A percentile compares a stretch with the other conserved stretches of the same genome.
These are phyloP conservation scores for Dinomys branickii DNA, from an alignment of 2,113 vertebrate genomes.

Conservation along the genomic window DNA sequence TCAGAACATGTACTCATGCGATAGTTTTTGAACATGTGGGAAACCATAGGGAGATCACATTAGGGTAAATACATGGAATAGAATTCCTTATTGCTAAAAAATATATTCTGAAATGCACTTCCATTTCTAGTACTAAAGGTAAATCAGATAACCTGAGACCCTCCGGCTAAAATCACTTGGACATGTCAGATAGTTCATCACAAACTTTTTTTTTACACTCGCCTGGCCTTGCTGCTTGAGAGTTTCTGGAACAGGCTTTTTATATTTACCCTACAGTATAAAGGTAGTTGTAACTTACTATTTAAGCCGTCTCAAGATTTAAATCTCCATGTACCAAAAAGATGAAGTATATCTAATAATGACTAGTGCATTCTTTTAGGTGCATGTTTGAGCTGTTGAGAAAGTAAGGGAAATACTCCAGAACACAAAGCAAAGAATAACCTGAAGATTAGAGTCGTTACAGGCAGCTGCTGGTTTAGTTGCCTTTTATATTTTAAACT, in stretches of 20 bases:
- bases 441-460: not conserved
- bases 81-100: not conserved
- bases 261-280: constrained; percentile 91
- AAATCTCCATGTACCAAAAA: constrained; percentile 93
- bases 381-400: not conserved
- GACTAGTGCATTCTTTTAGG: constrained; percentile 86
- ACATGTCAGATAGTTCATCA: not conserved
- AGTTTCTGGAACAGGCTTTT: constrained; percentile 88
- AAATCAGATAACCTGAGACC: not conserved
- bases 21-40: not conserved
- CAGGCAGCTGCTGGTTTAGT: not conserved
- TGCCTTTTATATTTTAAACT: constrained; percentile 3
- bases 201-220: constrained; percentile 79
- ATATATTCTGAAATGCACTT: not conserved
- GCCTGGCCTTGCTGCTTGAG: constrained; percentile 87
- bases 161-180: constrained; percentile 9
- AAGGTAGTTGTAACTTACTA: constrained; percentile 92
- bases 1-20: not conserved
- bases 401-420: not conserved
- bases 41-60: not conserved
- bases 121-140: not conserved
- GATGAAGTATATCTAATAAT: constrained; percentile 91
- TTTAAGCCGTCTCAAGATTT: constrained; percentile 92
- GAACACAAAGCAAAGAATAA: not conserved
- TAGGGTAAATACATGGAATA: not conserved